A percentile compares a stretch with the other conserved stretches of the same genome.
Evolutionary conservation across 2,888 invertebrate genomes (phyloP).

Genomic region (Zygothrica quintamaculata): DNA sequence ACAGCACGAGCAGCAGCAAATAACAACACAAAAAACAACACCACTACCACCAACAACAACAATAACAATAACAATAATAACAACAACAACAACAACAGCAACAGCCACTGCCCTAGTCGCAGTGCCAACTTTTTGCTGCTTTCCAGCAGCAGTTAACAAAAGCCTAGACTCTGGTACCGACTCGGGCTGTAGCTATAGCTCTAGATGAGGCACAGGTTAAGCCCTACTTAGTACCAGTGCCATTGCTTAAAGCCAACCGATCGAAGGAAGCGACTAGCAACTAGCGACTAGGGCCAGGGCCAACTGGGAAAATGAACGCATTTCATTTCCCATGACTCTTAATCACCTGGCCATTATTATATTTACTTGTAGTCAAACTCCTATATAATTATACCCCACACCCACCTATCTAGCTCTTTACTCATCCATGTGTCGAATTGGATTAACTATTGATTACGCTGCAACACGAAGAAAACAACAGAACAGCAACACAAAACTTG

Average conservation of each 20-base stretch:
- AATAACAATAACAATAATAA: constrained; percentile 1
- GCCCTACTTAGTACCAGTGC: constrained; percentile 35
- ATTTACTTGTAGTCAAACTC: constrained; percentile 59
- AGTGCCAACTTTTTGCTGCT: constrained; percentile 32
- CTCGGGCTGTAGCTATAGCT: neutral
- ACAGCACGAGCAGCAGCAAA: constrained; percentile 30
- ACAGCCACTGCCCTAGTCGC: constrained; percentile 1
- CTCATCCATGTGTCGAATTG: constrained; percentile 65
- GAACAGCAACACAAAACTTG: neutral
- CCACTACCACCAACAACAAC: constrained; percentile 18
- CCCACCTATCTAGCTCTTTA: constrained; percentile 52
- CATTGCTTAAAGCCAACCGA: constrained; percentile 4
- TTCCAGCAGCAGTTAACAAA: constrained; percentile 31
- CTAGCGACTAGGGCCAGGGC: constrained; percentile 10
- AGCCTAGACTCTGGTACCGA: constrained; percentile 26
- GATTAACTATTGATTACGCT: constrained; percentile 61
- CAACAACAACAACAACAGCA: constrained; percentile 1
- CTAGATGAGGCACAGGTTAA: neutral
- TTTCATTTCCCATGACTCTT: constrained; percentile 78
- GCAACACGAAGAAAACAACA: neutral
- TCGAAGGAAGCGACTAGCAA: constrained; percentile 35
- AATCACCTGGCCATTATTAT: constrained; percentile 75
- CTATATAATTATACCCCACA: constrained; percentile 70
- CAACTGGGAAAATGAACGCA: constrained; percentile 76
- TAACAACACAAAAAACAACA: neutral